phyloP scores from a whole-genome alignment of 2,113 vertebrate species.

The Glareola pratincola region DNA sequence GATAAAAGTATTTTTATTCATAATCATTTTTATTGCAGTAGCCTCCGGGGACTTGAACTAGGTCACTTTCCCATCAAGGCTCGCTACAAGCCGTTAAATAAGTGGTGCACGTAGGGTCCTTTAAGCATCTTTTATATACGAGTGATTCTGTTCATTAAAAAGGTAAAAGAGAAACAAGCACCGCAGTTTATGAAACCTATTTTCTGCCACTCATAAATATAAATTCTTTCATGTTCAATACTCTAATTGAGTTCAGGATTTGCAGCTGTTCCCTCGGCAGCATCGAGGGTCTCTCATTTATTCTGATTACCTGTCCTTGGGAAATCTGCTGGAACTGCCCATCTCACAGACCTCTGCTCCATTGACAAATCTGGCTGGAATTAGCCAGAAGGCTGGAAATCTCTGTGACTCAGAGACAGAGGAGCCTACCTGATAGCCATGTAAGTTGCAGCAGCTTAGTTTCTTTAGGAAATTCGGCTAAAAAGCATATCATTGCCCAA shows the following conservation, averaged over 20 bases:
- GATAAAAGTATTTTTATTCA: conserved; percentile 56
- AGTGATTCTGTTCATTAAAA: background rate
- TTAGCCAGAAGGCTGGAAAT: background rate
- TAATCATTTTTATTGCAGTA: conserved; percentile 44
- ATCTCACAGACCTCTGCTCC: background rate
- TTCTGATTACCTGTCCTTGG: background rate
- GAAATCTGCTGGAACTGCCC: background rate
- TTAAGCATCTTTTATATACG: background rate
- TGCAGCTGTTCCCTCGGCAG: conserved; percentile 11
- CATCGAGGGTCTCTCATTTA: background rate
- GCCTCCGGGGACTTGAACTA: conserved; percentile 55
- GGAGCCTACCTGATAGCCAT: background rate
- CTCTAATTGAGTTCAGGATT: background rate
- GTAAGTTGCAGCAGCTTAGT: background rate
- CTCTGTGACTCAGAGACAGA: background rate
- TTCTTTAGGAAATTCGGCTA: background rate
- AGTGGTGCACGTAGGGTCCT: background rate
- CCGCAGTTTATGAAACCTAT: background rate
- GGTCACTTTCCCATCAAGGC: conserved; percentile 61
- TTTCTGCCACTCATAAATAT: conserved; percentile 29
- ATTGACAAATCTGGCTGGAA: background rate
- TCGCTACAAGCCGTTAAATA: conserved; percentile 9
- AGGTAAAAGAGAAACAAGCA: background rate
- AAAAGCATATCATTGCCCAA: rapidly evolving
- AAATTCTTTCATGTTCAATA: background rate